These are phyloP conservation scores for Drosophila prostipennis DNA, from an alignment of 2,888 invertebrate species.

Conservation along the genomic window DNA sequence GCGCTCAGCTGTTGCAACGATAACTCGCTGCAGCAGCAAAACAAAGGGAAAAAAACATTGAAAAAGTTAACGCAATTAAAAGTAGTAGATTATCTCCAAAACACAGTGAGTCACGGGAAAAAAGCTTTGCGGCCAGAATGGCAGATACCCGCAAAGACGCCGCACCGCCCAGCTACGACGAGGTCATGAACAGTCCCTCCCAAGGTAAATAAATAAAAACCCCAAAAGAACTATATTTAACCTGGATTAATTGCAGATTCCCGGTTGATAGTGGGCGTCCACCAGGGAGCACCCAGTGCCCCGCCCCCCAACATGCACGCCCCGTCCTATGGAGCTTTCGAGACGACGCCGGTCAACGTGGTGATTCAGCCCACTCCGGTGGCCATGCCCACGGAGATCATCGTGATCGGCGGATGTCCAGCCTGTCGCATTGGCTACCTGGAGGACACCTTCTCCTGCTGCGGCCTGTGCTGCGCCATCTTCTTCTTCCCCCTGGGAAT, in stretches of 20 bases:
- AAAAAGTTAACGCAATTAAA: slow-evolving; percentile 34
- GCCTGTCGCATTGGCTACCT: slow-evolving; percentile 94
- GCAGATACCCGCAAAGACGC: slow-evolving; percentile 69
- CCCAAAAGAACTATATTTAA: background rate
- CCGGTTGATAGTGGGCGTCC: slow-evolving; percentile 62
- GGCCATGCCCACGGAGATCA: slow-evolving; percentile 90
- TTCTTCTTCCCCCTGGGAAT: slow-evolving; percentile 92
- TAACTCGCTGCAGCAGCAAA: slow-evolving; percentile 12
- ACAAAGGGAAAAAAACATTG: slow-evolving; percentile 31
- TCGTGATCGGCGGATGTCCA: slow-evolving; percentile 94
- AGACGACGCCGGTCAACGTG: slow-evolving; percentile 87
- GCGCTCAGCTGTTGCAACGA: slow-evolving; percentile 25
- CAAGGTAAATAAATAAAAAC: slow-evolving; percentile 38
- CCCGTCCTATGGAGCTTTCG: slow-evolving; percentile 84
- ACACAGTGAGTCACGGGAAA: slow-evolving; percentile 37
- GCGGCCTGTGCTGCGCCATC: slow-evolving; percentile 90
- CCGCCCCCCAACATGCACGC: slow-evolving; percentile 83
- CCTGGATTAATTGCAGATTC: slow-evolving; percentile 42
- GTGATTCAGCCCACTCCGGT: slow-evolving; percentile 84
- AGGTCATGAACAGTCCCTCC: slow-evolving; percentile 72
- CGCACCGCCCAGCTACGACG: slow-evolving; percentile 86
- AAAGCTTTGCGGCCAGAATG: slow-evolving; percentile 42
- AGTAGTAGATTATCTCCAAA: slow-evolving; percentile 7
- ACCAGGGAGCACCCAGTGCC: slow-evolving; percentile 61
- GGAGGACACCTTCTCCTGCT: slow-evolving; percentile 94